These are phyloP conservation scores for Numida meleagris DNA, from an alignment of 2,113 vertebrate species.

Conservation along the genomic window DNA sequence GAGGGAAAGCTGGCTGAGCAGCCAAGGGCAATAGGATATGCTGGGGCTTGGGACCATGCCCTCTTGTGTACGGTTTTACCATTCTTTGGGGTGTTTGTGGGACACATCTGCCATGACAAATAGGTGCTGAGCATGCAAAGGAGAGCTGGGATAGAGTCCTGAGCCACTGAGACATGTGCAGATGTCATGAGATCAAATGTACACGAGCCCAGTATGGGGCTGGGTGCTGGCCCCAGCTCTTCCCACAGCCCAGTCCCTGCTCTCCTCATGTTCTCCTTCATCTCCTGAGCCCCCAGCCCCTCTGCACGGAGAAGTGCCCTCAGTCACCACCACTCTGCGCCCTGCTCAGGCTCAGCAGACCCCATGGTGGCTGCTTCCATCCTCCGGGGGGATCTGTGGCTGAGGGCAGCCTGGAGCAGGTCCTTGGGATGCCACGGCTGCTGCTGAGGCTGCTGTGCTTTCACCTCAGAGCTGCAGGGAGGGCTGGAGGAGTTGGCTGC, in stretches of 20 bases:
- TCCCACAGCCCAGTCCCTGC: too few relatives aligned
- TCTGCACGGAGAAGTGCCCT: not conserved
- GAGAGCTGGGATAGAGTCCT: not conserved
- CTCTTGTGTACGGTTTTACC: not conserved
- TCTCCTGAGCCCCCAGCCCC: too few relatives aligned
- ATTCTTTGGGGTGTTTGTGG: not conserved
- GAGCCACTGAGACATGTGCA: rapidly evolving
- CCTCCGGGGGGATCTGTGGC: not conserved
- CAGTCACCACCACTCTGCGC: not conserved
- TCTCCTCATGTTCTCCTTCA: too few relatives aligned
- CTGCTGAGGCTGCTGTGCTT: not conserved
- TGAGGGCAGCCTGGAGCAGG: not conserved
- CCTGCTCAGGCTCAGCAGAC: too few relatives aligned
- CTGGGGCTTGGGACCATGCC: not conserved
- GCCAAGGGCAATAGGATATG: not conserved
- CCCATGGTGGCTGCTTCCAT: not conserved
- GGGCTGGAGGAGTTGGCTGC: not conserved
- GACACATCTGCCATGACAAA: not conserved
- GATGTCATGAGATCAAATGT: not conserved
- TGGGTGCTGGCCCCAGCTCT: too few relatives aligned
- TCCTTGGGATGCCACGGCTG: not conserved
- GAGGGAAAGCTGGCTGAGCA: not conserved
- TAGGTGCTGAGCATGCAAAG: rapidly evolving
- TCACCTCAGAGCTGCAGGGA: not conserved
- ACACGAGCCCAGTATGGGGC: too few relatives aligned